Percentiles rank a stretch among this genome's conserved stretches.
phyloP scores from a whole-genome alignment of 2,797 vertebrate genomes.

The Acanthurus lineatus region DNA sequence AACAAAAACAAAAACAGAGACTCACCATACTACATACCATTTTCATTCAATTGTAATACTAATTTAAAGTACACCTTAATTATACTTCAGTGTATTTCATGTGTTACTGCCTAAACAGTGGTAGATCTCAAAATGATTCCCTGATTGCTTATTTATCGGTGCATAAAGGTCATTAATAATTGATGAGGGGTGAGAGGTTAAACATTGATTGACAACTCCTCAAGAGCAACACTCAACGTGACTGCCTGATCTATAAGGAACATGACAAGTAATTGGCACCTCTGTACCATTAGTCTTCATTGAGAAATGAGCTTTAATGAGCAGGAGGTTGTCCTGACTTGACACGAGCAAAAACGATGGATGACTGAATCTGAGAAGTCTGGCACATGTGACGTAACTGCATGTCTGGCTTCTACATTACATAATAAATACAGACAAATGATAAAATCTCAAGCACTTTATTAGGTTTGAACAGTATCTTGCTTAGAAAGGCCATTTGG shows the following conservation, averaged over 20 bases:
- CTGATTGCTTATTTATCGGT: slow-evolving; percentile 10
- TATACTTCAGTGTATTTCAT: neutral
- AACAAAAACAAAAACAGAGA: neutral
- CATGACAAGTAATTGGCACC: slow-evolving; percentile 42
- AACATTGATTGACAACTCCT: slow-evolving; percentile 46
- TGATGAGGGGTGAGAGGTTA: slow-evolving; percentile 39
- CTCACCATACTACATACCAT: neutral
- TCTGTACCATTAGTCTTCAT: slow-evolving; percentile 51
- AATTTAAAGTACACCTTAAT: neutral
- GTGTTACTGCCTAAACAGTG: neutral
- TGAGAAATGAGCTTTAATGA: slow-evolving; percentile 46
- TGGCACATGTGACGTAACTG: neutral
- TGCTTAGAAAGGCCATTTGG: slow-evolving; percentile 88
- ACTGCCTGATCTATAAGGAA: slow-evolving; percentile 31
- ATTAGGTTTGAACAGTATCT: slow-evolving; percentile 88
- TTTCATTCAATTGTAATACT: neutral
- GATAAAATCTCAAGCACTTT: slow-evolving; percentile 89
- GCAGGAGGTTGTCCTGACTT: neutral
- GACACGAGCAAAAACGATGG: neutral
- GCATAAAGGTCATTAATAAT: slow-evolving; percentile 40
- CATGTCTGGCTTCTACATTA: neutral
- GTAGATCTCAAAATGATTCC: neutral
- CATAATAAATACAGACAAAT: slow-evolving; percentile 32
- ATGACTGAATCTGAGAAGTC: neutral
- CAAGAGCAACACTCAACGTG: slow-evolving; percentile 38